phyloP scores from a whole-genome alignment of 2,113 vertebrate species.

The Sinocyclocheilus grahami region DNA sequence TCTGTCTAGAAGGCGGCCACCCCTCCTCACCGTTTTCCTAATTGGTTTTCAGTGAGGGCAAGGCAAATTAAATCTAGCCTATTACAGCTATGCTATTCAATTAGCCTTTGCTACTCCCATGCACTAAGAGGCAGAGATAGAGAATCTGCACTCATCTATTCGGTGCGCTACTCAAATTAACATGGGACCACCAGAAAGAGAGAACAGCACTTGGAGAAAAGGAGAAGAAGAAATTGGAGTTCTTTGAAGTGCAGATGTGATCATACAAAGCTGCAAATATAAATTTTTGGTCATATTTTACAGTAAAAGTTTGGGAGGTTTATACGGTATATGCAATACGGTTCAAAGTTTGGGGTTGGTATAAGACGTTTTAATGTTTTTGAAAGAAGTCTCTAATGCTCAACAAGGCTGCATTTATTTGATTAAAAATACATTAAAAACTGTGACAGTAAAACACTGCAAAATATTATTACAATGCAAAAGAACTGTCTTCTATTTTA shows the following conservation, averaged over 20 bases:
- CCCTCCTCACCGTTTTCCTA: conserved; percentile 26
- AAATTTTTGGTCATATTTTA: neutral
- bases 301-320: neutral
- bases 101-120: conserved; percentile 44
- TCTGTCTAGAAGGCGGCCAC: neutral
- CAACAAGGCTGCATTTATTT: neutral
- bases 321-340: neutral
- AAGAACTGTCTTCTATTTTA: neutral
- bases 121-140: conserved; percentile 30
- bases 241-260: neutral
- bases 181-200: conserved; percentile 21
- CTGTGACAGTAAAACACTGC: neutral
- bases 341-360: neutral
- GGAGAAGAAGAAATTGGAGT: neutral
- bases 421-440: neutral
- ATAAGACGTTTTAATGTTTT: too few species aligned
- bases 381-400: neutral
- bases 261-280: neutral
- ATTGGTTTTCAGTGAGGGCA: conserved; percentile 42
- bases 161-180: neutral
- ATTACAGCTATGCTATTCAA: conserved; percentile 47
- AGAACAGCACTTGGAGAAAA: conserved; percentile 8
- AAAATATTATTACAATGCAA: neutral
- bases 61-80: conserved; percentile 49
- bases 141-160: conserved; percentile 22